Base-by-base conservation (phyloP, 2,113 vertebrate species). In the Bufo gargarizans region DNA sequence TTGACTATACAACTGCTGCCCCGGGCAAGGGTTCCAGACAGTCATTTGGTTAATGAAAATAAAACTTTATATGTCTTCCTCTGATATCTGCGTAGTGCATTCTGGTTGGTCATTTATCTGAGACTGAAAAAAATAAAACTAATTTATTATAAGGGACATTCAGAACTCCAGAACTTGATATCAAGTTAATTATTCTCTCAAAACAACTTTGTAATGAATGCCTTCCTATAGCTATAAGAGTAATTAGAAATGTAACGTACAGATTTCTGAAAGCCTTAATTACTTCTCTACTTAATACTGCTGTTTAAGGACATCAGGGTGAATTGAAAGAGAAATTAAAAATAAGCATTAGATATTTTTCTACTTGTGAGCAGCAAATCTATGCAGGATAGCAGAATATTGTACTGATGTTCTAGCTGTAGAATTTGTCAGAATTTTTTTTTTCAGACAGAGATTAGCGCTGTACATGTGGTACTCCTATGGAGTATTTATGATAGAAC, bases 41-140 rank as follows among this genome's bases (percentile, higher is more conserved):
- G 71, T 74, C 71, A 74, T 74, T 74, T 74, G 14, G 71, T 19
- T 74, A 74, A 74, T 74, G 71, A 45, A 74, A 74, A 47, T 47
- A 74, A 74, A 74, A 74, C 6, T 47, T 74, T 45, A 45, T 74
- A 72, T 72, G 69, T 72, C 33, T 72, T 72, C 13, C 12, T 43
- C 22, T 72, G 22, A 72, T 72, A 67, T 67, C 65, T 67, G 4
- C 33, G 45, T 72, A 45, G 67, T 69, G 22, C 67, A 33, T 69
- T 69, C 67, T 33, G n/a, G 16, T 69, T 69, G 67, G 67, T 33
- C 67, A 33, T 69, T 69, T 33, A 33, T 33, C 67, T 69, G 63
- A 33, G 10, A 33, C 17, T 33, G 10, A 33, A 69, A 69, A 69
- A 45, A 72, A 72, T n/a, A 58, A 22, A n/a, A 72, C 7, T 72